Base-by-base conservation (phyloP, 2,888 invertebrate species). In the Synergus gifuensis region DNA sequence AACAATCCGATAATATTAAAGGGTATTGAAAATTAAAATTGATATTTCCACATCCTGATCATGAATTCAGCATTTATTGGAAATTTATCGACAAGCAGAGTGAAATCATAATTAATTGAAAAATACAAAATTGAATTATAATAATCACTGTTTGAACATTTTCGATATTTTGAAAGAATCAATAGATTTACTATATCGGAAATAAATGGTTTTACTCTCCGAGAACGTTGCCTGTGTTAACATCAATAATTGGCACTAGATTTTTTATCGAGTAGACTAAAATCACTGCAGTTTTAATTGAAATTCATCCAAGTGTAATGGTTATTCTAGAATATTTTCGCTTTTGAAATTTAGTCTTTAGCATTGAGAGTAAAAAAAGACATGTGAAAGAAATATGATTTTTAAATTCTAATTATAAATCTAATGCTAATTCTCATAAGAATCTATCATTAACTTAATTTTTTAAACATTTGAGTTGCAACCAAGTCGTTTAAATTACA, bases 11-110 rank as follows among this genome's bases (percentile, higher is more conserved):
- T 7, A 28, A 62, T 62, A 14, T 0, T n/a, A 73, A 58, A 73
- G 36, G 5, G 54, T n/a, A 73, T 73, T 49, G 73, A 73, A 58
- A 73, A 73, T 73, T 49, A 73, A 54, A 73, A 36, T 67, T 16
- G 28, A 62, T 22, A 12, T 62, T 12, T 5, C 28, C 62, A 62
- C 28, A 18, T 22, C 14, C 28, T 22, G 12, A 22, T 60, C 11
- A 18, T 60, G 11, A 62, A 11, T 14, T 4, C 28, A 28, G 28
- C 62, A 5, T 4, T 28, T 4, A 62, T 5, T 5, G 5, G 1
- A 4, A 62, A 4, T 1, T 58, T n/a, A 54, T n/a, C 0, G 54
- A 54, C 8, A n/a, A 7, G 54, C 2, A 8, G n/a, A 8, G 8
- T 44, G n/a, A 5, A 18, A n/a, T n/a, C 11, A 18, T 58, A n/a